phyloP scores from a whole-genome alignment of 1,140 invertebrate genomes.

The Drosophila suzukii region DNA sequence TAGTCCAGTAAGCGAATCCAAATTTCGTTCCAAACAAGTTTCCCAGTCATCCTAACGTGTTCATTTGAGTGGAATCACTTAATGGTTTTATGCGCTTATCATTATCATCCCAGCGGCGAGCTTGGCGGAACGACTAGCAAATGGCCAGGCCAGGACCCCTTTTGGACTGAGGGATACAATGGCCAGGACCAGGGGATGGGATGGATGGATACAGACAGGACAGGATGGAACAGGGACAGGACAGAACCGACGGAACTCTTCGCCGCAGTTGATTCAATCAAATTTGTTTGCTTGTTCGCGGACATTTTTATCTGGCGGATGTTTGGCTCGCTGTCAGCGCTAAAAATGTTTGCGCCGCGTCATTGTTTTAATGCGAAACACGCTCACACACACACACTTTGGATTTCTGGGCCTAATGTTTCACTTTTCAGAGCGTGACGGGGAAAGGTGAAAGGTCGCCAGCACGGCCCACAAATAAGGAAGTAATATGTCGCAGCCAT shows the following conservation, averaged over 20 bases:
- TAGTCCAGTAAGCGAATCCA: constrained; percentile 11
- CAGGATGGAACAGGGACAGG: background rate
- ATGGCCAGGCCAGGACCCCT: constrained; percentile 8
- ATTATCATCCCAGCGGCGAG: constrained; percentile 63
- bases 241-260: constrained; percentile 1
- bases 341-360: constrained; percentile 68
- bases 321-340: constrained; percentile 77
- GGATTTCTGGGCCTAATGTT: constrained; percentile 59
- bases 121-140: constrained; percentile 36
- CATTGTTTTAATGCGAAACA: constrained; percentile 76
- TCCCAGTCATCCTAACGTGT: constrained; percentile 69
- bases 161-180: background rate
- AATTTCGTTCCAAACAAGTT: constrained; percentile 8
- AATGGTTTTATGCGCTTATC: constrained; percentile 82
- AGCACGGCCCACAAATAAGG: constrained; percentile 74
- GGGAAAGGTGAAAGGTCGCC: constrained; percentile 56
- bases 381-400: constrained; percentile 8
- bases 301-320: constrained; percentile 76
- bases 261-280: constrained; percentile 68
- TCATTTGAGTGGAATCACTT: constrained; percentile 82
- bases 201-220: background rate
- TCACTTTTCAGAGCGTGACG: constrained; percentile 58
- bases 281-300: constrained; percentile 50
- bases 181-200: background rate
- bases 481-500: constrained; percentile 76